phyloP scores from a whole-genome alignment of 2,888 invertebrate species.

The Agrotis puta region DNA sequence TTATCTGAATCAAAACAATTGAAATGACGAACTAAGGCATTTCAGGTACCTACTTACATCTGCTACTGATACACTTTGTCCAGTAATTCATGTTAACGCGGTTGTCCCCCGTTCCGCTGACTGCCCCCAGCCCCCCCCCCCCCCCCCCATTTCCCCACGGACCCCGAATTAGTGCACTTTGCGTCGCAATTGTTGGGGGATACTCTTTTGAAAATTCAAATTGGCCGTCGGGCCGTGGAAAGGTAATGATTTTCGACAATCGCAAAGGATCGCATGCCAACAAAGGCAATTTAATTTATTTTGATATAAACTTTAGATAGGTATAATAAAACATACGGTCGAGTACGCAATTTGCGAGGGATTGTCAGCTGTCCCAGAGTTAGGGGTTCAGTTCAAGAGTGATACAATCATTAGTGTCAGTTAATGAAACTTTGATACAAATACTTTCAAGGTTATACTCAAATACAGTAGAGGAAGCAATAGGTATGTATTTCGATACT shows the following conservation, averaged over 20 bases:
- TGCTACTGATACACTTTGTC: slow-evolving; percentile 53
- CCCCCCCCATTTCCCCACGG: slow-evolving; percentile 44
- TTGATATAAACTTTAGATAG: slow-evolving; percentile 40
- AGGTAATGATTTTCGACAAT: slow-evolving; percentile 54
- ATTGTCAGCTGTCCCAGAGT: slow-evolving; percentile 14
- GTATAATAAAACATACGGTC: slow-evolving; percentile 23
- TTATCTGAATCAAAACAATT: not conserved
- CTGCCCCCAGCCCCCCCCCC: slow-evolving; percentile 46
- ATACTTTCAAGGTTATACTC: not conserved
- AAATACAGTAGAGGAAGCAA: too few relatives aligned
- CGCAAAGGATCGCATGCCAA: slow-evolving; percentile 34
- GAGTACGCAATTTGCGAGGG: slow-evolving; percentile 12
- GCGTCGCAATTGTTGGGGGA: slow-evolving; percentile 59
- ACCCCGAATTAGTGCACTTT: slow-evolving; percentile 74
- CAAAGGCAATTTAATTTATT: slow-evolving; percentile 54
- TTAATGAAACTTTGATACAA: not conserved
- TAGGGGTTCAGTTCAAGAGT: not conserved
- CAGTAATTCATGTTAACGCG: slow-evolving; percentile 73
- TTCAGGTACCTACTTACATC: slow-evolving; percentile 1
- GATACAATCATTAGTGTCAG: not conserved
- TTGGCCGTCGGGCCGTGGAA: slow-evolving; percentile 55
- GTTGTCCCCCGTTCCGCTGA: slow-evolving; percentile 69
- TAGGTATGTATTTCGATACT: too few relatives aligned
- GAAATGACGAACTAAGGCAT: too few relatives aligned
- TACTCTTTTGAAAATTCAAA: slow-evolving; percentile 62